Percentiles rank a stretch among this genome's conserved stretches.
Evolutionary conservation across 2,888 invertebrate genomes (phyloP).

Genomic region (Epinotia brunnichana): DNA sequence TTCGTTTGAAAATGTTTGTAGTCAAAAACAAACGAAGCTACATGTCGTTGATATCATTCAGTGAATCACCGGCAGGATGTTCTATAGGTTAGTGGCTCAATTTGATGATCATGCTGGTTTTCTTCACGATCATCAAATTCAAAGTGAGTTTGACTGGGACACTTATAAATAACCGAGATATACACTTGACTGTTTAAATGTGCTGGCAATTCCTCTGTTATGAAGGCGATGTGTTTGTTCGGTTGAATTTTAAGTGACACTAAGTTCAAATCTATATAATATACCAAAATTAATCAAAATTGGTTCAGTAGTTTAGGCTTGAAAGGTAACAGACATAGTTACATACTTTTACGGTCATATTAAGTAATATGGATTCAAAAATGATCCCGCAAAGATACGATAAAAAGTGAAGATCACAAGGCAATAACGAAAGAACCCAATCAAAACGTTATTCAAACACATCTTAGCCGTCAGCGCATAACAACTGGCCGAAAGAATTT

Average conservation of each 20-base stretch:
- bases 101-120: not conserved
- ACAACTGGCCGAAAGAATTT: slow-evolving; percentile 24
- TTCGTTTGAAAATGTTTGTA: too few species aligned
- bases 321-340: too few species aligned
- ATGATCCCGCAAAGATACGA: not conserved
- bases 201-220: not conserved
- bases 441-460: slow-evolving; percentile 3
- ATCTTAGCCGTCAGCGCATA: slow-evolving; percentile 16
- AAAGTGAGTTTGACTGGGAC: not conserved
- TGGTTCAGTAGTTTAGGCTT: too few species aligned
- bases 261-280: too few species aligned
- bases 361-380: not conserved
- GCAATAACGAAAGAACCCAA: not conserved
- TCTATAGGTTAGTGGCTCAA: not conserved
- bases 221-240: not conserved
- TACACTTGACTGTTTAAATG: not conserved
- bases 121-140: slow-evolving; percentile 1
- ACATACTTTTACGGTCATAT: too few species aligned
- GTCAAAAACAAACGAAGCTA: not conserved
- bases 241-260: not conserved
- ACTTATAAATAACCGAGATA: not conserved
- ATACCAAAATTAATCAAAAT: too few species aligned
- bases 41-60: not conserved
- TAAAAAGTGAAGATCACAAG: not conserved
- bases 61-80: not conserved